phyloP scores from a whole-genome alignment of 2,888 invertebrate species.

The Scelioninae gen. 2 region DNA sequence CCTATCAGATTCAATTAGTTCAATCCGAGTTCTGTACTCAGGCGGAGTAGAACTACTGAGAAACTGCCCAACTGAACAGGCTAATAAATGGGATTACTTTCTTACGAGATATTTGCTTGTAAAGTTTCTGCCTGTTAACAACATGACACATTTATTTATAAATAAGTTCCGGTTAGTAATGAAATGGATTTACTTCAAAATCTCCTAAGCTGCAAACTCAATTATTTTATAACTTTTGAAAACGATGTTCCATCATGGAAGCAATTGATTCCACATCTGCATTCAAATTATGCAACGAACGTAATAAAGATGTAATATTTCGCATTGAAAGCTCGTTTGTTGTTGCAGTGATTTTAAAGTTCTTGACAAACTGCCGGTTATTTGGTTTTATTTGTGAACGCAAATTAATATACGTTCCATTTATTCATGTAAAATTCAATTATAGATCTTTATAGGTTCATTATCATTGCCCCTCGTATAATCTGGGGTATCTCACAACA shows the following conservation, averaged over 20 bases:
- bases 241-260: neutral
- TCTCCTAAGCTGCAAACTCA: conserved; percentile 16
- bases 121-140: conserved; percentile 28
- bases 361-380: neutral
- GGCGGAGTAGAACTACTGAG: conserved; percentile 25
- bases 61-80: conserved; percentile 31
- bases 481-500: conserved; percentile 31
- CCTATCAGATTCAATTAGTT: conserved; percentile 52
- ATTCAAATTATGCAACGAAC: no score
- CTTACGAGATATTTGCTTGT: conserved; percentile 47
- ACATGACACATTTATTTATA: conserved; percentile 37
- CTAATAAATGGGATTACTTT: conserved; percentile 52
- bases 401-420: conserved; percentile 18
- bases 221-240: conserved; percentile 5
- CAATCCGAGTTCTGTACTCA: conserved; percentile 41
- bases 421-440: conserved; percentile 36
- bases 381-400: conserved; percentile 6
- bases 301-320: no score
- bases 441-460: conserved; percentile 45
- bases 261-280: no score
- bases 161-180: conserved; percentile 13
- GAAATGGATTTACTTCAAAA: conserved; percentile 9
- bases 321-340: no score
- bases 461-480: conserved; percentile 34
- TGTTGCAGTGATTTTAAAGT: no score